These are phyloP conservation scores for Hemibagrus wyckioides DNA, from an alignment of 2,113 vertebrate genomes.

Conservation along the genomic window DNA sequence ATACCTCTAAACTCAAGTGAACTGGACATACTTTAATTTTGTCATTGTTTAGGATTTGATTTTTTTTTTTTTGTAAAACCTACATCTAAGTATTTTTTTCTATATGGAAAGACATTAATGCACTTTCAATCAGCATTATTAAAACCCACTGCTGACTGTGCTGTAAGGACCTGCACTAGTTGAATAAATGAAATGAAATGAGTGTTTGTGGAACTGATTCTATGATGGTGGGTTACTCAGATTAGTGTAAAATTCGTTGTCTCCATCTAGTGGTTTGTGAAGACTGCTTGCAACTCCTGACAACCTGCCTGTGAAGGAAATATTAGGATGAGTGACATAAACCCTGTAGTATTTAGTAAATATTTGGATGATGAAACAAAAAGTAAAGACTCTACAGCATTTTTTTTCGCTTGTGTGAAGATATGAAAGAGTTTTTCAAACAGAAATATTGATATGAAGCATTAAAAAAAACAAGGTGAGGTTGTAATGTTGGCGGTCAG, in stretches of 20 bases:
- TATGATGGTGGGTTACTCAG: not conserved
- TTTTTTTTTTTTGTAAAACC: not conserved
- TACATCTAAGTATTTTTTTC: not conserved
- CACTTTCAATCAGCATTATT: not conserved
- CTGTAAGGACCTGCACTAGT: constrained; percentile 1
- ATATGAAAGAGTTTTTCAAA: not conserved
- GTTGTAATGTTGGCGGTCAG: too few species aligned
- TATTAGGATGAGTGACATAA: not conserved
- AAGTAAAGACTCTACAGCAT: not conserved
- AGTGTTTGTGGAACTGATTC: not conserved
- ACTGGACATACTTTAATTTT: constrained; percentile 19
- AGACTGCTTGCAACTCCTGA: not conserved
- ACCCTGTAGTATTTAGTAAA: not conserved
- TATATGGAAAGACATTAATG: not conserved
- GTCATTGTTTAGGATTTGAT: not conserved
- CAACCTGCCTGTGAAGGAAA: not conserved
- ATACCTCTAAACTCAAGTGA: not conserved
- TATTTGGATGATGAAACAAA: not conserved
- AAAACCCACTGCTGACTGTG: not conserved
- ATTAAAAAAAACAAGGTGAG: too few species aligned
- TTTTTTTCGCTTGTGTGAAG: not conserved
- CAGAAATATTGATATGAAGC: too few species aligned
- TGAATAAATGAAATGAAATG: not conserved
- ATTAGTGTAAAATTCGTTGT: constrained; percentile 29
- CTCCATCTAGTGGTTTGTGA: constrained; percentile 62